phyloP scores from a whole-genome alignment of 2,797 vertebrate species.

The Melanotaenia trifasciata region DNA sequence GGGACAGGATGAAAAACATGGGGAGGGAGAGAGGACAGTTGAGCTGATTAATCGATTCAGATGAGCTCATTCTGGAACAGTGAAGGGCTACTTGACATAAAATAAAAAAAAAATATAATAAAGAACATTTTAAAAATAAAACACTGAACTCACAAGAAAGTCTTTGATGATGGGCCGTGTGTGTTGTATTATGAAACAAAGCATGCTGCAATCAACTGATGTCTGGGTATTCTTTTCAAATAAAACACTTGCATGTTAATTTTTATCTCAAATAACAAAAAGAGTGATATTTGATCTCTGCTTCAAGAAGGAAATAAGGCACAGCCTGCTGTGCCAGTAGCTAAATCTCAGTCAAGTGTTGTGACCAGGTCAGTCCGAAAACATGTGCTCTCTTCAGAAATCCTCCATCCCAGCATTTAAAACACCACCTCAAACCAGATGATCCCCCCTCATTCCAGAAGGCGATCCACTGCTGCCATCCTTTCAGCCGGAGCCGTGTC shows the following conservation, averaged over 20 bases:
- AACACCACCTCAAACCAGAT: conserved; percentile 34
- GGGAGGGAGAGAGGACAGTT: conserved; percentile 16
- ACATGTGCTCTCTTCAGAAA: conserved; percentile 45
- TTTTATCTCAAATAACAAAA: conserved; percentile 33
- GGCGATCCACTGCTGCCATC: conserved; percentile 40
- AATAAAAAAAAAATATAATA: conserved; percentile 4
- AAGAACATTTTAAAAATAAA: conserved; percentile 2
- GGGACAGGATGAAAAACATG: conserved; percentile 30
- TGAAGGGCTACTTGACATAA: conserved; percentile 12
- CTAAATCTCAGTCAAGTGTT: conserved; percentile 51
- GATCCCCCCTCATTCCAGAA: conserved; percentile 39
- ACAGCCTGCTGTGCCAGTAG: conserved; percentile 33
- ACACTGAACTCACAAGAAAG: conserved; percentile 18
- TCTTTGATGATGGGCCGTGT: conserved; percentile 13
- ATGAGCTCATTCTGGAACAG: conserved; percentile 33
- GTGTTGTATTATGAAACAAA: conserved; percentile 25
- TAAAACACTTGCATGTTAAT: conserved; percentile 19
- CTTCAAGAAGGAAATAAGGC: conserved; percentile 37
- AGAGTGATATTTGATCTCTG: conserved; percentile 12
- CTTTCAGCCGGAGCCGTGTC: conserved; percentile 28
- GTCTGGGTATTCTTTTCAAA: conserved; percentile 10
- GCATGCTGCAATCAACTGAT: conserved; percentile 26
- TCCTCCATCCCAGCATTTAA: conserved; percentile 50
- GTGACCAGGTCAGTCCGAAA: conserved; percentile 41
- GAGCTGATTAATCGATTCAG: conserved; percentile 44